Evolutionary conservation across 2,113 vertebrate species (phyloP).

Genomic region (Narcine bancroftii): DNA sequence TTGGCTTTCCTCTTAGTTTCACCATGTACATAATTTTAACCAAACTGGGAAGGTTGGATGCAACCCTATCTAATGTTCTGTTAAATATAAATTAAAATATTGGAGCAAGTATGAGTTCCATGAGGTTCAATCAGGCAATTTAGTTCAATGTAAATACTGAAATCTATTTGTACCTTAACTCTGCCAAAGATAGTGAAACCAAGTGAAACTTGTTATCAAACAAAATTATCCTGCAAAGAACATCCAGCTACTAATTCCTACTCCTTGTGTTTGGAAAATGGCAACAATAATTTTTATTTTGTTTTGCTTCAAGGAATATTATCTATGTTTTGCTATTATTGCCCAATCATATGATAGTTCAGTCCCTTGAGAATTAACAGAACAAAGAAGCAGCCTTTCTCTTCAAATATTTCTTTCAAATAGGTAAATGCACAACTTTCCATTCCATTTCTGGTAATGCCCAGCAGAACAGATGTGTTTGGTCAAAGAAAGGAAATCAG

Average conservation of each 20-base stretch:
- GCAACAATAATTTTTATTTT: not conserved
- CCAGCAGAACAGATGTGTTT: not conserved
- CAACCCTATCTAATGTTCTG: too few species aligned
- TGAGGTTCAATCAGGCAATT: too few species aligned
- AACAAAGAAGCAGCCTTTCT: not conserved
- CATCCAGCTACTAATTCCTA: not conserved
- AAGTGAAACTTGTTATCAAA: not conserved
- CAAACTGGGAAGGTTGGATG: not conserved
- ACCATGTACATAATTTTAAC: not conserved
- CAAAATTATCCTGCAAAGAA: not conserved
- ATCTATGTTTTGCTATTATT: not conserved
- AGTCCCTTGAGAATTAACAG: not conserved
- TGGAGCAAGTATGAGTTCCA: not conserved
- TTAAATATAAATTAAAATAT: not conserved
- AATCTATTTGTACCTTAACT: not conserved
- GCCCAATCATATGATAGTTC: not conserved
- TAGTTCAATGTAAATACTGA: not conserved
- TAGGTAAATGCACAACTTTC: not conserved
- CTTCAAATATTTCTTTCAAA: not conserved
- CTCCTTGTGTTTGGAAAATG: not conserved
- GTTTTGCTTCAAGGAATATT: not conserved
- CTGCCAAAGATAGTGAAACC: not conserved
- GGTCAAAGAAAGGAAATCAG: not conserved
- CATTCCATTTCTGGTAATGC: not conserved
- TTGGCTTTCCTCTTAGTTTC: not conserved